Evolutionary conservation across 1,140 invertebrate genomes (phyloP).

Genomic region (Lordiphosa collinella): DNA sequence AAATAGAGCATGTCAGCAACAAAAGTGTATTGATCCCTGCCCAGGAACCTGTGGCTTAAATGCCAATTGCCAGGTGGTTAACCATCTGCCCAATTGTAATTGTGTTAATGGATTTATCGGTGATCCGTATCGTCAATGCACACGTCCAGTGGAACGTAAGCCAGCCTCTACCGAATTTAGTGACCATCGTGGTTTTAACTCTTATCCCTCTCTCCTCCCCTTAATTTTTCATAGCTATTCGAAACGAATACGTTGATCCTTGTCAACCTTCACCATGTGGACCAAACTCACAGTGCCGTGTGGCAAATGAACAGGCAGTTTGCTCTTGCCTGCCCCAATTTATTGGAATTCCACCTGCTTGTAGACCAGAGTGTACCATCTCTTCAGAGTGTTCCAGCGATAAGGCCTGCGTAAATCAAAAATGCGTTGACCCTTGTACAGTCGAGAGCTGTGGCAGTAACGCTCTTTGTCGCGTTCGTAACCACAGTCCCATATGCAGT

Average conservation of each 20-base stretch:
- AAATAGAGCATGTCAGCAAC: conserved; percentile 85
- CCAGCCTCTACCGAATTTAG: conserved; percentile 8
- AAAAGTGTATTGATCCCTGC: conserved; percentile 87
- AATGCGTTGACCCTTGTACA: conserved; percentile 85
- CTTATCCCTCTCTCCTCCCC: conserved; percentile 38
- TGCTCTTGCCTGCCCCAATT: conserved; percentile 84
- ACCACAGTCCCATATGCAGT: conserved; percentile 87
- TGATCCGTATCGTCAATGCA: conserved; percentile 84
- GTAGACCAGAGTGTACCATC: conserved; percentile 84
- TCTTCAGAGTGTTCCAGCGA: conserved; percentile 85
- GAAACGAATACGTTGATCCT: conserved; percentile 80
- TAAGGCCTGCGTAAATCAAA: conserved; percentile 85
- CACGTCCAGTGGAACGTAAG: conserved; percentile 72
- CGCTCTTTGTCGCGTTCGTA: conserved; percentile 86
- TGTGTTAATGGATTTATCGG: conserved; percentile 85
- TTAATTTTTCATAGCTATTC: conserved; percentile 64
- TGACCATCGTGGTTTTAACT: conserved; percentile 61
- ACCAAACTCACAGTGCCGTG: conserved; percentile 83
- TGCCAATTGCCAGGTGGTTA: conserved; percentile 86
- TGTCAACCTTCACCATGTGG: conserved; percentile 86
- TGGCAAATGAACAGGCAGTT: conserved; percentile 82
- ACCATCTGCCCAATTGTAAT: conserved; percentile 86
- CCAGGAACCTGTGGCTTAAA: conserved; percentile 87
- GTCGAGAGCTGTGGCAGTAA: conserved; percentile 85
- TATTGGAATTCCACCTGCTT: conserved; percentile 83